phyloP scores from a whole-genome alignment of 2,113 vertebrate species.

The Xiphophorus maculatus region DNA sequence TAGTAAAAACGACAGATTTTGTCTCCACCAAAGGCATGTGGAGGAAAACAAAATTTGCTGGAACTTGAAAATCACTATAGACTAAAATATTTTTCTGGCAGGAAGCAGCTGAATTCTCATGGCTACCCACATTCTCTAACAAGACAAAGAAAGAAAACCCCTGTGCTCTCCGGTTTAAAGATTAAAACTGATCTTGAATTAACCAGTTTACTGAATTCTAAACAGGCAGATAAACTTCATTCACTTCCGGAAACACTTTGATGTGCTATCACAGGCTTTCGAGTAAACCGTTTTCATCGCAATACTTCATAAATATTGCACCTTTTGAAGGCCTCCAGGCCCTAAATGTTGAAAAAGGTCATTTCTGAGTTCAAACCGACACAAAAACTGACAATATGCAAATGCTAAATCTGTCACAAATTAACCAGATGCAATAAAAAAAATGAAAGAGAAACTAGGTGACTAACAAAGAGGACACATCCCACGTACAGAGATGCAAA shows the following conservation, averaged over 20 bases:
- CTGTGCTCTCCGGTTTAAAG: too few relatives aligned
- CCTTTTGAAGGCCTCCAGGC: too few relatives aligned
- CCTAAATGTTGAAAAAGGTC: too few relatives aligned
- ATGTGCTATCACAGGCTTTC: too few relatives aligned
- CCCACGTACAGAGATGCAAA: background rate
- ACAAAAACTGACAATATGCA: background rate
- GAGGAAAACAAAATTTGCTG: too few relatives aligned
- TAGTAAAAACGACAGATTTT: too few relatives aligned
- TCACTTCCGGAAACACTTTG: background rate
- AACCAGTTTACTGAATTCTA: background rate
- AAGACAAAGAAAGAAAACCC: background rate
- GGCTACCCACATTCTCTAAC: background rate
- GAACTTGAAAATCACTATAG: too few relatives aligned
- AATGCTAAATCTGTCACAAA: background rate
- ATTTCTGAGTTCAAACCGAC: background rate
- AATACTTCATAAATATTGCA: too few relatives aligned
- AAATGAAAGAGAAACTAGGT: background rate
- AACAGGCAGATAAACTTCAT: background rate
- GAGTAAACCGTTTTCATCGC: too few relatives aligned
- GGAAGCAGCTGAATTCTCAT: background rate
- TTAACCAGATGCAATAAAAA: background rate
- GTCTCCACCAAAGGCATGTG: too few relatives aligned
- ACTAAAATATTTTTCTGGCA: too few relatives aligned
- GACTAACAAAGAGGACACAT: background rate
- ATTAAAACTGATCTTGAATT: background rate